A percentile compares a stretch with the other conserved stretches of the same genome.
These are phyloP conservation scores for Eumeta japonica DNA, from an alignment of 1,140 invertebrate species.

Conservation along the genomic window DNA sequence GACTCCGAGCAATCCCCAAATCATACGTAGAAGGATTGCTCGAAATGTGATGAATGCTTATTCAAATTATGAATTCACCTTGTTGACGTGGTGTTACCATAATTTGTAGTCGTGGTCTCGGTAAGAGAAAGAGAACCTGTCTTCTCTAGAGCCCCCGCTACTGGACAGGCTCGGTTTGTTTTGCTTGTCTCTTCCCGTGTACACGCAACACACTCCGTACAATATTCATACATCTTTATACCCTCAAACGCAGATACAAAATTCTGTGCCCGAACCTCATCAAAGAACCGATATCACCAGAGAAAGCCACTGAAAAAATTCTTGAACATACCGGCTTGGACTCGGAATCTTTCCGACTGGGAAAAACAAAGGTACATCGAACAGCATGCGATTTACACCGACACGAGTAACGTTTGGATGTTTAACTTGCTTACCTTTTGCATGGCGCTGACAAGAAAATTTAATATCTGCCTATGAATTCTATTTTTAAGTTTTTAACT, in stretches of 20 bases:
- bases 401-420: too few species aligned
- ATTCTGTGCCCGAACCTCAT: constrained; percentile 82
- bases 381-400: too few species aligned
- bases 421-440: too few species aligned
- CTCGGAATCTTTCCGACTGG: constrained; percentile 89
- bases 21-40: too few species aligned
- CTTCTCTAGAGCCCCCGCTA: constrained; percentile 33
- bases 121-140: constrained; percentile 10
- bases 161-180: constrained; percentile 33
- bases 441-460: too few species aligned
- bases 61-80: constrained; percentile 25
- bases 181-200: constrained; percentile 16
- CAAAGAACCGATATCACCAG: constrained; percentile 71
- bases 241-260: constrained; percentile 78
- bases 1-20: too few species aligned
- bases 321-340: constrained; percentile 84
- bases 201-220: constrained; percentile 17
- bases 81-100: constrained; percentile 26
- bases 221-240: constrained; percentile 23
- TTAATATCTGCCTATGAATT: too few species aligned
- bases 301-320: constrained; percentile 87
- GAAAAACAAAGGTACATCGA: constrained; percentile 86
- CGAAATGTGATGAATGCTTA: constrained; percentile 28
- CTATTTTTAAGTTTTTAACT: too few species aligned
- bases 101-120: constrained; percentile 23